Base-by-base conservation (phyloP, 2,888 invertebrate species). In the Volucella bombylans region DNA sequence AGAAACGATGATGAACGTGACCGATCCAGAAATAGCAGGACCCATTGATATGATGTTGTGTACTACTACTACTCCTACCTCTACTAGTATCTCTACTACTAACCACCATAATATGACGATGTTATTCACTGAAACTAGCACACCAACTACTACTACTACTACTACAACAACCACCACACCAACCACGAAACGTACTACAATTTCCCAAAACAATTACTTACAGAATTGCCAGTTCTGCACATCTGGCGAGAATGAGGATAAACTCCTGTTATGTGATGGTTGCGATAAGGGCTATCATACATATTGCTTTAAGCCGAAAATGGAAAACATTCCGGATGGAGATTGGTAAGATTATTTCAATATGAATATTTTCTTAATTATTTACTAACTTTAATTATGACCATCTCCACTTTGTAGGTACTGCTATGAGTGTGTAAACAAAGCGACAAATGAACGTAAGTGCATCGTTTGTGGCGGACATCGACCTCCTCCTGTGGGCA, bases 271-370 rank as follows among this genome's bases (percentile, higher is more conserved):
- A 31, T 99, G 99, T 92, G 99, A 99, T 92, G 97, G 98, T 87
- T 99, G 99, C 92, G 99, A 99, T 92, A 97, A 97, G 91, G 99
- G 99, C 65, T 99, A 98, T 92, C 99, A 99, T 93, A 99, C 98
- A 61, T 99, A 99, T 92, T 99, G 99, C 93, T 99, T 99, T 94
- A 97, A 97, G 92, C 99, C 99, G 86, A 95, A 96, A 91, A 96
- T 99, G 96, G 97, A 97, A 79, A 95, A 95, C 89, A 98, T 99
- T 92, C 99, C 99, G 15, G 98, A 98, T 88, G 99, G 99, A 41
- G 98, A 99, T 92, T 99, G 99, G 99, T 97, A 90, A 93, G 94
- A 92, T 15, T 85, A 38, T 18, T 23, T 31, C 1, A 50, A 52
- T 52, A 18, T 1, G 8, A 45, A 50, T 15, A 23, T 14, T 11